Percentiles rank a stretch among this genome's conserved stretches.
Evolutionary conservation across 2,113 vertebrate genomes (phyloP).

Genomic region (Notechis scutatus): DNA sequence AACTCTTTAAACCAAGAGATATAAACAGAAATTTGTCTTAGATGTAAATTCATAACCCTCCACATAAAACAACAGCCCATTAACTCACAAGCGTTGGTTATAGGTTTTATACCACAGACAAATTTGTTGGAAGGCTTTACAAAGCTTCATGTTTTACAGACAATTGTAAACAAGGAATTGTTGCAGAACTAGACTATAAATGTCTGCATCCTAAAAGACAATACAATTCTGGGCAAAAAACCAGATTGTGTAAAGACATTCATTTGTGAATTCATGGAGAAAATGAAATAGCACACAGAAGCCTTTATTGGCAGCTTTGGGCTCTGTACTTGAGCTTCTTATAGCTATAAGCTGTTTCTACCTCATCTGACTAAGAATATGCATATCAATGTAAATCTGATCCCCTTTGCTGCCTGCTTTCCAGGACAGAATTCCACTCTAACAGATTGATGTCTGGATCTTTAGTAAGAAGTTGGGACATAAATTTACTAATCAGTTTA

Average conservation of each 20-base stretch:
- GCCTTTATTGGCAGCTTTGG: neutral
- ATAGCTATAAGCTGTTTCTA: neutral
- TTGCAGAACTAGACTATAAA: neutral
- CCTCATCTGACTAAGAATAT: neutral
- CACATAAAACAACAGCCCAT: neutral
- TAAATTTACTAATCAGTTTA: neutral
- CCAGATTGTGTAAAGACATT: neutral
- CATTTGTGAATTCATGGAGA: neutral
- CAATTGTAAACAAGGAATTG: slow-evolving; percentile 1
- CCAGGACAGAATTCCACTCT: neutral
- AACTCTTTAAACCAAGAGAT: neutral
- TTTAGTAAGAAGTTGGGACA: neutral
- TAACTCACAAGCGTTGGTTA: neutral
- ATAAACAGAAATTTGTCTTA: neutral
- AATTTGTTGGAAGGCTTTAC: neutral
- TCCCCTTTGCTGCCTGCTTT: neutral
- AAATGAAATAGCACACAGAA: neutral
- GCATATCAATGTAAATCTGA: neutral
- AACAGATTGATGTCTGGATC: neutral
- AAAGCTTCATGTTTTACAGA: neutral
- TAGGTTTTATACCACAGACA: neutral
- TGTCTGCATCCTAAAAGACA: neutral
- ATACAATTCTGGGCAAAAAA: slow-evolving; percentile 8
- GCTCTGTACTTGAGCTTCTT: neutral
- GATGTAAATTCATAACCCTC: neutral